These are phyloP conservation scores for Scyliorhinus canicula DNA, from an alignment of 2,797 vertebrate genomes.

Conservation along the genomic window DNA sequence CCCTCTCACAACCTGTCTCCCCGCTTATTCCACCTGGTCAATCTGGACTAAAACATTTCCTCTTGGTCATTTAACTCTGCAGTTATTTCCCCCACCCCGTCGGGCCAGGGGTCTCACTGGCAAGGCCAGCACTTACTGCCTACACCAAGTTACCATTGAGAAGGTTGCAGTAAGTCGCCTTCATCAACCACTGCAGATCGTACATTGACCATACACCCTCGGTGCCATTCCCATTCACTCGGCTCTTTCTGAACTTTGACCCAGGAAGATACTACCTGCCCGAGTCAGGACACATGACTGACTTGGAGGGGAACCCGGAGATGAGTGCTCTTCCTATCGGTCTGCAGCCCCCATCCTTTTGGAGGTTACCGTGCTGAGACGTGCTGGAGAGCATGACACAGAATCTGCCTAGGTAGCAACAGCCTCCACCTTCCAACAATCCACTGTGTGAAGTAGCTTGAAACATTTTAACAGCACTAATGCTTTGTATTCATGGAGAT, in stretches of 20 bases:
- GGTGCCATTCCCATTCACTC: not conserved
- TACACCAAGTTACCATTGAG: no score
- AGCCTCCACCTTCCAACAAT: not conserved
- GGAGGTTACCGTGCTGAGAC: not conserved
- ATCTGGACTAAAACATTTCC: not conserved
- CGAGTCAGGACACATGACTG: not conserved
- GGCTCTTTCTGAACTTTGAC: not conserved
- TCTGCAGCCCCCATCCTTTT: not conserved
- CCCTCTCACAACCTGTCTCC: no score
- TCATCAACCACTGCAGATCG: not conserved
- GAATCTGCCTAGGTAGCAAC: not conserved
- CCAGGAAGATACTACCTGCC: not conserved
- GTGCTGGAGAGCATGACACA: not conserved
- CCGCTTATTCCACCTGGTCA: no score
- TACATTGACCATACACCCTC: not conserved
- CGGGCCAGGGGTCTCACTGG: no score
- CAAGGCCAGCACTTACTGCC: not conserved
- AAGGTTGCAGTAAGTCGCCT: not conserved
- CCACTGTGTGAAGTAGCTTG: not conserved
- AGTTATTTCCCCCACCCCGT: not conserved
- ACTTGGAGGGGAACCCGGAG: not conserved
- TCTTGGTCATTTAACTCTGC: not conserved
- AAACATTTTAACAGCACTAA: not conserved
- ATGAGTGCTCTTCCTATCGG: not conserved
- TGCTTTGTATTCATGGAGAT: not conserved